These are phyloP conservation scores for Malurus splendens DNA, from an alignment of 2,797 vertebrate species.

Conservation along the genomic window DNA sequence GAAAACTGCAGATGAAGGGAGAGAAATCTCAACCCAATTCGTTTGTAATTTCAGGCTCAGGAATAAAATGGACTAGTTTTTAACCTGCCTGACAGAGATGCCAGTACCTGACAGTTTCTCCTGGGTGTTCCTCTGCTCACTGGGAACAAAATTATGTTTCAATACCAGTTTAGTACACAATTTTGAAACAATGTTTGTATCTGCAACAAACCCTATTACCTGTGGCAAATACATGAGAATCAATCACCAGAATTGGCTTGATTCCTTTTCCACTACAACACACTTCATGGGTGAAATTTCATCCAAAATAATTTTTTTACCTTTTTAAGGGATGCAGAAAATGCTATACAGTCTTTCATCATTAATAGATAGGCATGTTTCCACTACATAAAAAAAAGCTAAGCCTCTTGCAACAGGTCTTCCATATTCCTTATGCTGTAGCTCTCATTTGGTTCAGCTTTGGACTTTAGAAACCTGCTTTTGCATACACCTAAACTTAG, in stretches of 20 bases:
- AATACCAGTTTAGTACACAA: neutral
- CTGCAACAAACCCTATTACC: neutral
- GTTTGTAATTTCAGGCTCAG: neutral
- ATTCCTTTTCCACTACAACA: neutral
- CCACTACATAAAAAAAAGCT: neutral
- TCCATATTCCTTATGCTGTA: neutral
- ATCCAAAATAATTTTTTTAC: neutral
- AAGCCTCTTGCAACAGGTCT: neutral
- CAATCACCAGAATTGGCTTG: neutral
- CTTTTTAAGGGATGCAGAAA: neutral
- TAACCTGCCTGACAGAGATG: neutral
- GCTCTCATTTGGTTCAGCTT: neutral
- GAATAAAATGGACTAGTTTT: neutral
- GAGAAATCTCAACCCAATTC: neutral
- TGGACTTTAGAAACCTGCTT: neutral
- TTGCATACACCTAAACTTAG: neutral
- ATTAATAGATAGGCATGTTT: neutral
- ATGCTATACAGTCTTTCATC: neutral
- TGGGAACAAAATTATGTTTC: neutral
- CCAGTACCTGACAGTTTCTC: neutral
- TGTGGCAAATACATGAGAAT: neutral
- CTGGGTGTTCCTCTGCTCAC: neutral
- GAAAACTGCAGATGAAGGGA: neutral
- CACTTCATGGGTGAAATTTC: neutral
- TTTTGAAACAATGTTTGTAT: neutral